Conservation (phyloP, 2,888 invertebrate species). For the Melangyna quadrimaculata region DNA sequence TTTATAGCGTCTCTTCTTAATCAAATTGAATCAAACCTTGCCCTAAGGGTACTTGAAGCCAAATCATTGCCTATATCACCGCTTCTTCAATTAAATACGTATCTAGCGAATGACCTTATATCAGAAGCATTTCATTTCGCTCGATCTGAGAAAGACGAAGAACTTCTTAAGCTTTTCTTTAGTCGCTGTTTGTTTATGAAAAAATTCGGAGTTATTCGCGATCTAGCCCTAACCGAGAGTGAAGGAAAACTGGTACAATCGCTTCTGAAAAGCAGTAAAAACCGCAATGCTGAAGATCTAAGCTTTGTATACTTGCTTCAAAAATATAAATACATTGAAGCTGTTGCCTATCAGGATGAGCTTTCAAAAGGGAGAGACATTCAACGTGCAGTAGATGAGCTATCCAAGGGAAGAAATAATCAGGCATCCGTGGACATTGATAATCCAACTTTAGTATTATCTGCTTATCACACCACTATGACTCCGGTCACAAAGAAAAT, state of each 20-base stretch:
- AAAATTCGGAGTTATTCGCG: slow-evolving; percentile 77
- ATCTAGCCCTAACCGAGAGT: slow-evolving; percentile 76
- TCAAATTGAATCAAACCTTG: slow-evolving; percentile 75
- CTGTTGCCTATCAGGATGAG: slow-evolving; percentile 77
- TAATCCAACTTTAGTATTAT: slow-evolving; percentile 77
- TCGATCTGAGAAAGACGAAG: slow-evolving; percentile 76
- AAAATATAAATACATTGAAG: slow-evolving; percentile 79
- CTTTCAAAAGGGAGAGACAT: slow-evolving; percentile 73
- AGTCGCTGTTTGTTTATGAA: slow-evolving; percentile 75
- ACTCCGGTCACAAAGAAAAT: slow-evolving; percentile 78
- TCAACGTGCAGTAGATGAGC: slow-evolving; percentile 70
- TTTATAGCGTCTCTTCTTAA: slow-evolving; percentile 76
- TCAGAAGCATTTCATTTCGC: slow-evolving; percentile 79
- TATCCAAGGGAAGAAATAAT: slow-evolving; percentile 73
- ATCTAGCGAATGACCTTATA: slow-evolving; percentile 78
- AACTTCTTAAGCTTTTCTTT: slow-evolving; percentile 77
- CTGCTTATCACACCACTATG: slow-evolving; percentile 79
- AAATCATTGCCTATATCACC: slow-evolving; percentile 76
- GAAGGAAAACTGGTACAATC: slow-evolving; percentile 78
- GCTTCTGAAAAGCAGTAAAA: slow-evolving; percentile 75
- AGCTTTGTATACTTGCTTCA: slow-evolving; percentile 79
- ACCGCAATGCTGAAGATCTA: slow-evolving; percentile 76
- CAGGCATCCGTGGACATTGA: slow-evolving; percentile 72
- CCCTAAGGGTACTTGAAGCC: slow-evolving; percentile 76
- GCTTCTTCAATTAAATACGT: slow-evolving; percentile 76